These are phyloP conservation scores for Callospermophilus lateralis DNA, from an alignment of 2,113 vertebrate species.

Conservation along the genomic window DNA sequence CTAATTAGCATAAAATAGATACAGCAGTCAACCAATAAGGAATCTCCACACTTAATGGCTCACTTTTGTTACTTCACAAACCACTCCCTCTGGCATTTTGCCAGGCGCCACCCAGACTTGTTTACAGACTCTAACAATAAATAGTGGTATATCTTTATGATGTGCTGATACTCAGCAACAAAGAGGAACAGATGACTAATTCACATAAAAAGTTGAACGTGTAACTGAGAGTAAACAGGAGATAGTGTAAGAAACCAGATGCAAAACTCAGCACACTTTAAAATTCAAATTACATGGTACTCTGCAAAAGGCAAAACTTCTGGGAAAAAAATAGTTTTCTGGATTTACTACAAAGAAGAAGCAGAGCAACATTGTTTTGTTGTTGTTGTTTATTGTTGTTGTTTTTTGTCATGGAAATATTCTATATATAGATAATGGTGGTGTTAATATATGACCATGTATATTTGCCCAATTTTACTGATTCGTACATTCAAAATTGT, in stretches of 20 bases:
- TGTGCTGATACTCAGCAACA: background rate
- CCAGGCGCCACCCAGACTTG: too few species aligned
- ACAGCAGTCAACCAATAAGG: too few species aligned
- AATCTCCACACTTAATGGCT: too few species aligned
- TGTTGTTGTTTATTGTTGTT: too few species aligned
- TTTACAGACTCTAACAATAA: too few species aligned
- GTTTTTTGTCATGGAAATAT: background rate
- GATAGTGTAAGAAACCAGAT: background rate
- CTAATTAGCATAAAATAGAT: too few species aligned
- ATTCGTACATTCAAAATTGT: background rate
- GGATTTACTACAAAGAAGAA: background rate
- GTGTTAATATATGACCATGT: background rate
- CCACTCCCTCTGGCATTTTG: too few species aligned
- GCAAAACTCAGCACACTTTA: background rate
- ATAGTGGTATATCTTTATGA: too few species aligned
- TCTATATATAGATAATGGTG: background rate
- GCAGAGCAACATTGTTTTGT: background rate
- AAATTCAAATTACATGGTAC: background rate
- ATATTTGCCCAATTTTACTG: background rate
- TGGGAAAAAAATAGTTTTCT: background rate
- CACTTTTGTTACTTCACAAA: too few species aligned
- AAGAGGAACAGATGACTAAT: background rate
- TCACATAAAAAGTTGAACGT: background rate
- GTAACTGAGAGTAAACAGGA: background rate
- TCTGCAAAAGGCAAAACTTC: background rate